These are phyloP conservation scores for Apamea anceps DNA, from an alignment of 2,888 invertebrate genomes.

Conservation along the genomic window DNA sequence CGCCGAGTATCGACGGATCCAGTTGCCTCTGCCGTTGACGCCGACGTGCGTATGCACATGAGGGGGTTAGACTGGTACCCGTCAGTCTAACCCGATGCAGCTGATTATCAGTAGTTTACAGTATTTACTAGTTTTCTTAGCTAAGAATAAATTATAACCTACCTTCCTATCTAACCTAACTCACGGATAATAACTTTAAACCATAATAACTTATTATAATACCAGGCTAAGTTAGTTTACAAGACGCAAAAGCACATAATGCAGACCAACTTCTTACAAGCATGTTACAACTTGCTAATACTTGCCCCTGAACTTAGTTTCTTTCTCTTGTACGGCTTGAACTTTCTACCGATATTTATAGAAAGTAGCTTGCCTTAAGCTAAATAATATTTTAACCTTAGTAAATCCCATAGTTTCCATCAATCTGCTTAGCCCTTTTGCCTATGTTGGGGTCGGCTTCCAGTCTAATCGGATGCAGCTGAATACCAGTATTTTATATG, in stretches of 20 bases:
- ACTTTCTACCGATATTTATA: not conserved
- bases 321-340: not conserved
- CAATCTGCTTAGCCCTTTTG: too few species aligned
- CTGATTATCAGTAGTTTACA: too few species aligned
- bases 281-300: slow-evolving; percentile 25
- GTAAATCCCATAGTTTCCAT: not conserved
- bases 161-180: not conserved
- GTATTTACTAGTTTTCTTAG: too few species aligned
- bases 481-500: too few species aligned
- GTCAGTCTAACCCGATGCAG: too few species aligned
- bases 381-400: not conserved
- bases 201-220: not conserved
- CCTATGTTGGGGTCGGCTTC: too few species aligned
- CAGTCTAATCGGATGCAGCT: too few species aligned
- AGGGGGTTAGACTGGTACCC: too few species aligned
- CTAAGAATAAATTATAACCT: not conserved
- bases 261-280: slow-evolving; percentile 20
- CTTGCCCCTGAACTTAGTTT: slow-evolving; percentile 2
- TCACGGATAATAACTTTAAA: slow-evolving; percentile 8
- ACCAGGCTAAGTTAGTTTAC: slow-evolving; percentile 12
- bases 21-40: too few species aligned
- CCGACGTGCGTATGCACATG: too few species aligned
- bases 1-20: too few species aligned
- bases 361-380: not conserved
- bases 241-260: not conserved